phyloP scores from a whole-genome alignment of 2,113 vertebrate species.

The Sigmodon hispidus region DNA sequence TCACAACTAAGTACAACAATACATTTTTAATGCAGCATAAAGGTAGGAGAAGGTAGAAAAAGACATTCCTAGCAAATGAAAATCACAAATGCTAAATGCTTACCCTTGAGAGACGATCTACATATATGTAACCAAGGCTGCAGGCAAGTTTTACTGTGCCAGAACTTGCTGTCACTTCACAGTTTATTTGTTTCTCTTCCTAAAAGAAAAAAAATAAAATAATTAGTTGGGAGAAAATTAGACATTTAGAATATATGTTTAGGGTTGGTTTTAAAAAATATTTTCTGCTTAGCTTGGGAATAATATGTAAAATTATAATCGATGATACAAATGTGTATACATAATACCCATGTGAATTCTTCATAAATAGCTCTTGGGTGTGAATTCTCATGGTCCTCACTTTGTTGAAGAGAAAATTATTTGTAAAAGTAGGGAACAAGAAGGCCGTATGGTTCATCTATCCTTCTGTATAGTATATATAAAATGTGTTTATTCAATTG shows the following conservation, averaged over 20 bases:
- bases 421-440: not conserved
- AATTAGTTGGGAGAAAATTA: not conserved
- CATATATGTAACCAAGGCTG: conserved; percentile 88
- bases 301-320: conserved; percentile 22
- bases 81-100: conserved; percentile 46
- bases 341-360: not conserved
- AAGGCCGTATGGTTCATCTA: not conserved
- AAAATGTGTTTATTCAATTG: conserved; percentile 1
- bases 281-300: conserved; percentile 17
- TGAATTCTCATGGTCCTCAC: not conserved
- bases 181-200: conserved; percentile 92
- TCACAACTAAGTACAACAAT: not conserved
- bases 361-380: not conserved
- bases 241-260: not conserved
- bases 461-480: not conserved
- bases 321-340: not conserved
- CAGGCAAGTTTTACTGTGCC: conserved; percentile 88
- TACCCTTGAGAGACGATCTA: conserved; percentile 91
- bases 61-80: not conserved
- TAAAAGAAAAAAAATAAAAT: conserved; percentile 78
- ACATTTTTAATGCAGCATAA: not conserved
- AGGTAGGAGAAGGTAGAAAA: not conserved
- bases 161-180: conserved; percentile 88
- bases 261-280: conserved; percentile 4
- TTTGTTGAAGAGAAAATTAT: not conserved